Evolutionary conservation across 2,797 vertebrate genomes (phyloP).

Genomic region (Pangasius mekongensis): DNA sequence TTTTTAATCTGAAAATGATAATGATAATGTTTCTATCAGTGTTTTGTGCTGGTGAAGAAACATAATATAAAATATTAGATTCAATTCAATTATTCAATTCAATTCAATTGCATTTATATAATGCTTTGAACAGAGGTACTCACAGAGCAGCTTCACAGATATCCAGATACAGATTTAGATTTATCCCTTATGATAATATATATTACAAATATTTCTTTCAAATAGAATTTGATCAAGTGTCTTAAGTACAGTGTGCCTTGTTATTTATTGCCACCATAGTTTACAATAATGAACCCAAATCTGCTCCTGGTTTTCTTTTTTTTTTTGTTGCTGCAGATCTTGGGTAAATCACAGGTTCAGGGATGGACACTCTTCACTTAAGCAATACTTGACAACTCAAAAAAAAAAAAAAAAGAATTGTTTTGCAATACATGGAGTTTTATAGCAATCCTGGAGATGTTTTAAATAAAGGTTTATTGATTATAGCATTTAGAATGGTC

Average conservation of each 20-base stretch:
- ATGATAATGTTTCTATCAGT: too few relatives aligned
- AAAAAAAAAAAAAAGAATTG: neutral
- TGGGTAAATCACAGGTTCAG: neutral
- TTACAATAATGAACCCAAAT: neutral
- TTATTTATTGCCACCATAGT: neutral
- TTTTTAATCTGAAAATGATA: neutral
- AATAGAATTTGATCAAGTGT: neutral
- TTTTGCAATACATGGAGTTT: neutral
- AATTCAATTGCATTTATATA: neutral
- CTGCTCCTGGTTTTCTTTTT: neutral
- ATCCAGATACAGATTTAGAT: neutral
- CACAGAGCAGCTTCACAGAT: neutral
- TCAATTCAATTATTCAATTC: neutral
- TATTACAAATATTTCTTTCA: neutral
- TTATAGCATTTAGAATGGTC: neutral
- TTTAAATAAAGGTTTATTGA: neutral
- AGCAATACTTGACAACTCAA: neutral
- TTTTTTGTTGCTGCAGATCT: neutral
- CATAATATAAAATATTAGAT: neutral
- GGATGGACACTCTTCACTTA: neutral
- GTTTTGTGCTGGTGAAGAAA: neutral
- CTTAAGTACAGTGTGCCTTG: neutral
- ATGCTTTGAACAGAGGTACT: neutral
- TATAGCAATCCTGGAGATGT: neutral
- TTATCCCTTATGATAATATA: neutral